Evolutionary conservation across 1,140 invertebrate genomes (phyloP).

Genomic region (Mya arenaria): DNA sequence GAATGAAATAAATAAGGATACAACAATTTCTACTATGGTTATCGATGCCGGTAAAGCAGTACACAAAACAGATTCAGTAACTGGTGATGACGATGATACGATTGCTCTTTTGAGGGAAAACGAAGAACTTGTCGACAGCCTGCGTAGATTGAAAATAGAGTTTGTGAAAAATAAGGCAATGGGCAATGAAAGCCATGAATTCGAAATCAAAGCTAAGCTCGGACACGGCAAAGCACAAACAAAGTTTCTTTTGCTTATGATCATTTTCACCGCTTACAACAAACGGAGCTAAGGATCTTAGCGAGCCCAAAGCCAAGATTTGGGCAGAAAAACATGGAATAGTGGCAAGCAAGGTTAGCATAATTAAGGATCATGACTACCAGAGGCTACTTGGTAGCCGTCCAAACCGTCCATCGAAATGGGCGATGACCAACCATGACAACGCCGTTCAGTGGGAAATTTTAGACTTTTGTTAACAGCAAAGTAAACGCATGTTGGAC

Average conservation of each 20-base stretch:
- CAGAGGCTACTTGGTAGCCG: conserved; percentile 23
- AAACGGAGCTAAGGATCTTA: background rate
- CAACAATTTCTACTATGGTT: background rate
- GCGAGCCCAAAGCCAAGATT: conserved; percentile 24
- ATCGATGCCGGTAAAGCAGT: background rate
- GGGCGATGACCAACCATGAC: conserved; percentile 20
- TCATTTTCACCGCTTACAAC: background rate
- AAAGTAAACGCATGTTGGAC: background rate
- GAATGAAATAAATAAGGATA: too few species aligned
- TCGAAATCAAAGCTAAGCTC: conserved; percentile 19
- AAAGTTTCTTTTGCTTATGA: conserved; percentile 3
- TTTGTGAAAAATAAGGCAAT: too few species aligned
- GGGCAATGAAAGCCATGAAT: background rate
- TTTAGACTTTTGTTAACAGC: background rate
- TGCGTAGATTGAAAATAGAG: background rate
- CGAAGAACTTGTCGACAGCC: background rate
- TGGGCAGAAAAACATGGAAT: conserved; percentile 40
- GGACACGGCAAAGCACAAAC: conserved; percentile 5
- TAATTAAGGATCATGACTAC: conserved; percentile 22
- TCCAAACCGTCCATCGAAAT: conserved; percentile 52
- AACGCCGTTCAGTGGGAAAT: background rate
- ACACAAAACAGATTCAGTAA: background rate
- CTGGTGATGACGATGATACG: background rate
- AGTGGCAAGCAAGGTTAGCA: background rate
- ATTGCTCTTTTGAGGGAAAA: background rate